Percentiles rank a stretch among this genome's conserved stretches.
phyloP scores from a whole-genome alignment of 2,888 invertebrate species.

The Poecilobothrus nobilitatus region DNA sequence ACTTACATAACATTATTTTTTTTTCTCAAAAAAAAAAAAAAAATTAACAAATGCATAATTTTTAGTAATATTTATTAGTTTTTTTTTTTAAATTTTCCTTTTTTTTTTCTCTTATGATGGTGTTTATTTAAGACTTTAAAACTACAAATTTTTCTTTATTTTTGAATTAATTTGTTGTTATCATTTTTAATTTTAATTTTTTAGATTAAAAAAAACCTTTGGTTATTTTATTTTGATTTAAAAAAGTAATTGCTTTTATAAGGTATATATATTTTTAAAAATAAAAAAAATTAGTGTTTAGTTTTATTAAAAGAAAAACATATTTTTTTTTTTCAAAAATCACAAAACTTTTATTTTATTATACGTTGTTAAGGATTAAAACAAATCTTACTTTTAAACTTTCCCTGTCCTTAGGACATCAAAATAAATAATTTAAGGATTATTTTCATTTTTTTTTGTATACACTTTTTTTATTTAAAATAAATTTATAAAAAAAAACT shows the following conservation, averaged over 20 bases:
- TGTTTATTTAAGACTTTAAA: not conserved
- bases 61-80: no score
- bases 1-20: no score
- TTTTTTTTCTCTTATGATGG: not conserved
- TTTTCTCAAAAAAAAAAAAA: no score
- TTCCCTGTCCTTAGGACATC: not conserved
- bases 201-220: not conserved
- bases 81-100: not conserved
- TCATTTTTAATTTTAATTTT: not conserved
- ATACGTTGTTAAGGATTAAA: not conserved
- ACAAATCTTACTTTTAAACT: not conserved
- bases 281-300: not conserved
- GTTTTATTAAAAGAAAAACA: not conserved
- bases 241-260: not conserved
- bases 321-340: not conserved
- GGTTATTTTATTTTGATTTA: not conserved
- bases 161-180: not conserved
- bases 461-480: not conserved
- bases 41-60: no score
- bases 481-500: not conserved
- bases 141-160: not conserved
- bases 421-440: not conserved
- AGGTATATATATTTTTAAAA: not conserved
- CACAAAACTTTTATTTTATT: no score
- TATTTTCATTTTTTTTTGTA: conserved; percentile 1